Conservation (phyloP, 2,797 vertebrate species). For the Acanthornis magna region DNA sequence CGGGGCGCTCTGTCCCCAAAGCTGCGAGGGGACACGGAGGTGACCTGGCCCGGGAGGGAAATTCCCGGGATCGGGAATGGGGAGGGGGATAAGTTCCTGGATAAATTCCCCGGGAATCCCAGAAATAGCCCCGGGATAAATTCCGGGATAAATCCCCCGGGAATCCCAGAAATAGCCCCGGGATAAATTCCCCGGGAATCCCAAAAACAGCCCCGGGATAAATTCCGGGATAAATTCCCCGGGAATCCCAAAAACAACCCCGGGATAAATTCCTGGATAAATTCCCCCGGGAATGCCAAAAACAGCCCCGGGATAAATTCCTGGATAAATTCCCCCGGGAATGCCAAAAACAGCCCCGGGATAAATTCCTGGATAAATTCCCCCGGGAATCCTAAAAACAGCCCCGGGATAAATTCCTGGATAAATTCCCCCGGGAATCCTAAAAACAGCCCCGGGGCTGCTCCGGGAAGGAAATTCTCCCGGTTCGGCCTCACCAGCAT, state of each 20-base stretch:
- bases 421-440: too few relatives aligned
- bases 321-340: fast-evolving
- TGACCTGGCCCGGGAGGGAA: not conserved
- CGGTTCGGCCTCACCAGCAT: not conserved
- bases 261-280: too few relatives aligned
- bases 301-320: not conserved
- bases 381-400: too few relatives aligned
- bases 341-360: not conserved
- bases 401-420: too few relatives aligned
- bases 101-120: too few relatives aligned
- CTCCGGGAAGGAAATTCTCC: not conserved
- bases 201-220: too few relatives aligned
- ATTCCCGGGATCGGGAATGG: not conserved
- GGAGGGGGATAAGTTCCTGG: not conserved
- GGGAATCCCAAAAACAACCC: not conserved
- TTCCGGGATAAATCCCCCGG: too few relatives aligned
- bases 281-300: too few relatives aligned
- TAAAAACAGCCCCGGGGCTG: not conserved
- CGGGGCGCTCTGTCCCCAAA: not conserved
- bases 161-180: too few relatives aligned
- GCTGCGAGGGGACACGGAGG: not conserved
- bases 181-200: too few relatives aligned
- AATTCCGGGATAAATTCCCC: not conserved
- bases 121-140: too few relatives aligned
- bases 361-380: too few relatives aligned